Evolutionary conservation across 1,140 invertebrate genomes (phyloP).

Genomic region (Maniola jurtina): DNA sequence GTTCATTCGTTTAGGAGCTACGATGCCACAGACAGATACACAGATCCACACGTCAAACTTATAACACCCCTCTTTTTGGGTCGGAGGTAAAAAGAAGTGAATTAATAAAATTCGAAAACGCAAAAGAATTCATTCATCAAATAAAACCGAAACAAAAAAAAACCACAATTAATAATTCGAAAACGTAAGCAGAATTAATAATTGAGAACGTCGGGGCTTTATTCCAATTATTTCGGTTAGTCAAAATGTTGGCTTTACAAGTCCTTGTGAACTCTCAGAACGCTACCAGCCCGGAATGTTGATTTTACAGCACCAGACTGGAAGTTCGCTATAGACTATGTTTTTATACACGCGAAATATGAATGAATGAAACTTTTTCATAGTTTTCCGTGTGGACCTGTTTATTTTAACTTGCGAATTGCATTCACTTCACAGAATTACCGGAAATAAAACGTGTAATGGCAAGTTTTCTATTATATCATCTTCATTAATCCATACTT

Average conservation of each 20-base stretch:
- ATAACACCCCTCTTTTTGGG: too few relatives aligned
- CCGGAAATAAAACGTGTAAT: background rate
- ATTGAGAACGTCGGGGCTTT: constrained; percentile 11
- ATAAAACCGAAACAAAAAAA: background rate
- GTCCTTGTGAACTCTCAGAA: constrained; percentile 11
- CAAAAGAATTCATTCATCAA: background rate
- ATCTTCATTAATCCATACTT: too few relatives aligned
- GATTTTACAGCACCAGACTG: constrained; percentile 16
- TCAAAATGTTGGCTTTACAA: constrained; percentile 15
- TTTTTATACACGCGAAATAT: constrained; percentile 7
- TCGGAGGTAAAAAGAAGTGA: background rate
- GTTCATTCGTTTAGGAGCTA: too few relatives aligned
- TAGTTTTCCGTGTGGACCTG: background rate
- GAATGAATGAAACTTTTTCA: constrained; percentile 10
- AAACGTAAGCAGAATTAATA: constrained; percentile 9
- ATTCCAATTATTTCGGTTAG: constrained; percentile 15
- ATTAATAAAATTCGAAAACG: background rate
- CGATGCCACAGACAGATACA: too few relatives aligned
- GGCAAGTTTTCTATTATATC: background rate
- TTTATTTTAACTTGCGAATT: background rate
- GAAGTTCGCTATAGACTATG: constrained; percentile 11
- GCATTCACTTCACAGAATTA: background rate
- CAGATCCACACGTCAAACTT: too few relatives aligned
- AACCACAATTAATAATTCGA: constrained; percentile 4
- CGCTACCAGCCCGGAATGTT: constrained; percentile 14